Conservation (phyloP, 1,140 invertebrate genomes). For the Panonychus citri region DNA sequence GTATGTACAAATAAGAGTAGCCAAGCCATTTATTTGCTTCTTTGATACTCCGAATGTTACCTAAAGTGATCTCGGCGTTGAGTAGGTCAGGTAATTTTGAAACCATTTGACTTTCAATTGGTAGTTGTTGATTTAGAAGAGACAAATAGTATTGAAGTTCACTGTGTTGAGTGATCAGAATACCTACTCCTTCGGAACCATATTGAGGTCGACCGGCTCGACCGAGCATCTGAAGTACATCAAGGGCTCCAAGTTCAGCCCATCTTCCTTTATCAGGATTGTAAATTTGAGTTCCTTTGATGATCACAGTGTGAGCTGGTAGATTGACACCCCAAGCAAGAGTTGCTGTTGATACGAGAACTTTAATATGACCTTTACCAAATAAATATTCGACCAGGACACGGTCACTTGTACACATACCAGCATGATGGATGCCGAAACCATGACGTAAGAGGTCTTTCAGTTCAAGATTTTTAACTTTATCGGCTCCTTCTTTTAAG, state of each 20-base stretch:
- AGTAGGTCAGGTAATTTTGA: conserved; percentile 68
- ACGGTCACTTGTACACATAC: conserved; percentile 92
- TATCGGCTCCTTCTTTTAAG: conserved; percentile 78
- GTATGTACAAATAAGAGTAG: conserved; percentile 89
- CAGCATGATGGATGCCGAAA: conserved; percentile 99
- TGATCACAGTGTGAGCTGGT: conserved; percentile 96
- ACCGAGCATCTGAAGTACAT: conserved; percentile 91
- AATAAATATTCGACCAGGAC: conserved; percentile 97
- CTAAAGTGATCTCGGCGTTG: conserved; percentile 92
- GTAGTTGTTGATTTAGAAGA: conserved; percentile 69
- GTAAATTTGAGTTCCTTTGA: conserved; percentile 97
- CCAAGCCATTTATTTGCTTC: conserved; percentile 89
- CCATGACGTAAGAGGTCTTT: conserved; percentile 94
- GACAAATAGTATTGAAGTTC: conserved; percentile 97
- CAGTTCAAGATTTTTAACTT: conserved; percentile 84
- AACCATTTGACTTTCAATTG: conserved; percentile 35
- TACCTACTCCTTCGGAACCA: conserved; percentile 94
- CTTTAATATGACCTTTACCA: conserved; percentile 90
- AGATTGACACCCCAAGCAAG: conserved; percentile 99
- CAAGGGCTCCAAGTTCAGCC: conserved; percentile 86
- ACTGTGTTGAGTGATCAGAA: conserved; percentile 94
- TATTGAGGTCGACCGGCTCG: conserved; percentile 93
- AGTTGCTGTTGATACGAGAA: conserved; percentile 91
- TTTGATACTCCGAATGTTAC: conserved; percentile 76
- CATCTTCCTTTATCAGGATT: conserved; percentile 94